These are phyloP conservation scores for Anguilla japonica DNA, from an alignment of 2,113 vertebrate species.

Conservation along the genomic window DNA sequence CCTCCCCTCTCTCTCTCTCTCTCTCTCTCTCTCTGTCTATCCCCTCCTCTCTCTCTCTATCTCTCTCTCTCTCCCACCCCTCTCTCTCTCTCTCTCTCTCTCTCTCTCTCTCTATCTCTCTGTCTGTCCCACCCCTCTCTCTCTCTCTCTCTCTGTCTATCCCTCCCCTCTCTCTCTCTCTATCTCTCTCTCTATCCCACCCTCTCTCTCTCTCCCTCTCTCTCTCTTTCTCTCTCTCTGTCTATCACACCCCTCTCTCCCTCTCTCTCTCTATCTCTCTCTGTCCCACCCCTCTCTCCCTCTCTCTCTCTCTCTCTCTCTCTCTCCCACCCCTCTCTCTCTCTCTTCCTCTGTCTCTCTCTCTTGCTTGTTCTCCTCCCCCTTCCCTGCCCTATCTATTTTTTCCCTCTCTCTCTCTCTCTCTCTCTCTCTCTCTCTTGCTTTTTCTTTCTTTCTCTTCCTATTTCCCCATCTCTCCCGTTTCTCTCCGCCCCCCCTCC, in stretches of 20 bases:
- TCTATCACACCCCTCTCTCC: too few relatives aligned
- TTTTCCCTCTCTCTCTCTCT: not conserved
- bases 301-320: constrained; percentile 33
- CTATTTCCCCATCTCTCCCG: not conserved
- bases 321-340: too few relatives aligned
- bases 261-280: constrained; percentile 19
- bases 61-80: not conserved
- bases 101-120: not conserved
- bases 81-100: not conserved
- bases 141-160: too few relatives aligned
- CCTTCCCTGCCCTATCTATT: not conserved
- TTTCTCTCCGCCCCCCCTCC: not conserved
- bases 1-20: too few relatives aligned
- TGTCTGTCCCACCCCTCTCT: too few relatives aligned
- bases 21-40: not conserved
- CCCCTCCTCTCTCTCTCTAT: constrained; percentile 27
- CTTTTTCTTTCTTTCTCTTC: constrained; percentile 38
- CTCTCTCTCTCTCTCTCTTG: not conserved
- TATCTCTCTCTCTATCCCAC: too few relatives aligned
- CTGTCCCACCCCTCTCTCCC: not conserved
- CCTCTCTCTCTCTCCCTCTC: too few relatives aligned
- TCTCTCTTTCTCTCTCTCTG: too few relatives aligned
- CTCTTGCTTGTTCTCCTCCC: not conserved
- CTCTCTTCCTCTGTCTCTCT: not conserved
- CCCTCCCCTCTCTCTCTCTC: not conserved